Evolutionary conservation across 2,797 vertebrate genomes (phyloP).

Genomic region (Tapirus indicus): DNA sequence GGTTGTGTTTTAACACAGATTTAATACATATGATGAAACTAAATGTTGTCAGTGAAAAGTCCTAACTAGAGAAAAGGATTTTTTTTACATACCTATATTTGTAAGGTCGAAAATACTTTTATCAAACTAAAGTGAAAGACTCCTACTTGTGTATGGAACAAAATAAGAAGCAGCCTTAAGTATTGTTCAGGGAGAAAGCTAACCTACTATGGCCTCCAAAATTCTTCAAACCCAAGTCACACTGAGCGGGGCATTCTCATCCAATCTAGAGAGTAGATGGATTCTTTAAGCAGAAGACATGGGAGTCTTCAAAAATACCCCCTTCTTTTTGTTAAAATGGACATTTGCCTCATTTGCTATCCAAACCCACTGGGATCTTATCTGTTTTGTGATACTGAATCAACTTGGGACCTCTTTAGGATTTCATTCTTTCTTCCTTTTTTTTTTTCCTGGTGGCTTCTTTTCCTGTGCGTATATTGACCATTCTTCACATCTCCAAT

Average conservation of each 20-base stretch:
- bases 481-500: not conserved
- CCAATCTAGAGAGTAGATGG: slow-evolving; percentile 57
- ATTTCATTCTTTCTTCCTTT: not conserved
- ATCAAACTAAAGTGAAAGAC: slow-evolving; percentile 74
- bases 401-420: not conserved
- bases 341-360: not conserved
- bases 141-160: not conserved
- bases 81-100: not conserved
- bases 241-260: slow-evolving; percentile 66
- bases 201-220: slow-evolving; percentile 70
- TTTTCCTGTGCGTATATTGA: slow-evolving; percentile 11
- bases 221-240: slow-evolving; percentile 76
- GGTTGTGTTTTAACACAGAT: slow-evolving; percentile 75
- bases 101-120: slow-evolving; percentile 58
- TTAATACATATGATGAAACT: slow-evolving; percentile 71
- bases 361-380: not conserved
- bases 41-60: slow-evolving; percentile 65
- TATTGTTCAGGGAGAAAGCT: slow-evolving; percentile 68
- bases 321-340: not conserved
- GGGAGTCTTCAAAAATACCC: not conserved
- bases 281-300: slow-evolving; percentile 49
- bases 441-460: not conserved
- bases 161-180: slow-evolving; percentile 69
- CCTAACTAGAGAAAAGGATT: slow-evolving; percentile 53
- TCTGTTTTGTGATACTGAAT: not conserved